Evolutionary conservation across 2,888 invertebrate genomes (phyloP).

Genomic region (Agrotis segetum): DNA sequence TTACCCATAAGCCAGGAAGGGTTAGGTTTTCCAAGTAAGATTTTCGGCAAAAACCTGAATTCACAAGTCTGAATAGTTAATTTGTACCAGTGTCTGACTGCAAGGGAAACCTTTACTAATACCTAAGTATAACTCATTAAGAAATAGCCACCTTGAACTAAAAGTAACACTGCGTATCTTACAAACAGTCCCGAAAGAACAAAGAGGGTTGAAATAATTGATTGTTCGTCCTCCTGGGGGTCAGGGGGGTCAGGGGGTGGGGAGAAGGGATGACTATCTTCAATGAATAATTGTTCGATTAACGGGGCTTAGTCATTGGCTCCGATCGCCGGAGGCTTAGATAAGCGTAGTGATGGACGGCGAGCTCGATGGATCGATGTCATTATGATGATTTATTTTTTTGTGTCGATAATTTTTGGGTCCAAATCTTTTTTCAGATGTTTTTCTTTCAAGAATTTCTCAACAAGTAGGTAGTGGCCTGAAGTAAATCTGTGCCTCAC

Average conservation of each 20-base stretch:
- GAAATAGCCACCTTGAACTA: conserved; percentile 30
- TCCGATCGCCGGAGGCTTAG: conserved; percentile 79
- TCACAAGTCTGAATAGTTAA: not conserved
- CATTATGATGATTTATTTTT: conserved; percentile 25
- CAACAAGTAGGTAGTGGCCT: too few species aligned
- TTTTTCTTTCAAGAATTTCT: too few species aligned
- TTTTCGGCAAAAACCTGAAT: too few species aligned
- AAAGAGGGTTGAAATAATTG: conserved; percentile 68
- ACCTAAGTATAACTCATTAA: conserved; percentile 3
- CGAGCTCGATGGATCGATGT: conserved; percentile 44
- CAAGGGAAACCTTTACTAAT: too few species aligned
- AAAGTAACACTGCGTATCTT: conserved; percentile 25
- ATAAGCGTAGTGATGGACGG: conserved; percentile 71
- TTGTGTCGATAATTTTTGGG: not conserved
- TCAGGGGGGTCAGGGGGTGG: conserved; percentile 61
- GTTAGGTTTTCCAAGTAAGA: too few species aligned
- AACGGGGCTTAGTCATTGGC: conserved; percentile 86
- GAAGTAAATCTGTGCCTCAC: too few species aligned
- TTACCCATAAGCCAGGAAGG: too few species aligned
- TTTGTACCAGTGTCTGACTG: too few species aligned
- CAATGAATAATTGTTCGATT: conserved; percentile 89
- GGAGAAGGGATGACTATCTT: conserved; percentile 73
- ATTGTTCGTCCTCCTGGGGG: conserved; percentile 61
- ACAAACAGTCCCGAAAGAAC: conserved; percentile 56
- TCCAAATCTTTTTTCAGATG: too few species aligned